A percentile compares a stretch with the other conserved stretches of the same genome.
Conservation (phyloP, 2,797 vertebrate species). For the Emys orbicularis region DNA sequence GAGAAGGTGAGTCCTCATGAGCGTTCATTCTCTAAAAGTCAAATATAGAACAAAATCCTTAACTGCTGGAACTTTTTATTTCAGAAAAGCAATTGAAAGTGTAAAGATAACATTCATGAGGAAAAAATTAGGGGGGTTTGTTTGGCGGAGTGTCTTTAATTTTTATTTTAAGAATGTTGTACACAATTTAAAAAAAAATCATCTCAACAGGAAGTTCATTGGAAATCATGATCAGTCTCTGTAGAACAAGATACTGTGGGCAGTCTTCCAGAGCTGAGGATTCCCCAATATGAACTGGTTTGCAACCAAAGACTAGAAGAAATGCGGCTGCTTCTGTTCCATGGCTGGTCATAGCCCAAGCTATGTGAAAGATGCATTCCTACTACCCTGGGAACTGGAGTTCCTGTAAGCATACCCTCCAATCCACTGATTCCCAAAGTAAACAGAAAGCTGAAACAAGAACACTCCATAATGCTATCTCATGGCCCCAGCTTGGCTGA, state of each 20-base stretch:
- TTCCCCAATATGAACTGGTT: neutral
- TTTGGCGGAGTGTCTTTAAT: neutral
- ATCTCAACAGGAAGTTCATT: neutral
- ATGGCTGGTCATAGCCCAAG: neutral
- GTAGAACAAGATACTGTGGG: neutral
- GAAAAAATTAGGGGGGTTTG: neutral
- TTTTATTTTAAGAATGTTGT: neutral
- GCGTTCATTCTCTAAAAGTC: neutral
- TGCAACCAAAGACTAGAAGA: neutral
- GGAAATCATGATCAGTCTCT: neutral
- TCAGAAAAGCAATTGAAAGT: neutral
- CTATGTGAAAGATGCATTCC: neutral
- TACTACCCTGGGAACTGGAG: neutral
- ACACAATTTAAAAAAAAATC: neutral
- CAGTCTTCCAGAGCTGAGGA: neutral
- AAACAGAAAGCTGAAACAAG: neutral
- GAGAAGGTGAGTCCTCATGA: constrained; percentile 88
- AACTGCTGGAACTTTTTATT: neutral
- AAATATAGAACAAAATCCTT: neutral
- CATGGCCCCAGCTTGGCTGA: neutral
- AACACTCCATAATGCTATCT: neutral
- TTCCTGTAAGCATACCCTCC: neutral
- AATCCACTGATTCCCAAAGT: neutral
- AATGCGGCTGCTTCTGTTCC: neutral
- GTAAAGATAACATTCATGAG: no score